Conservation (phyloP, 2,797 vertebrate genomes). For the Anableps anableps region DNA sequence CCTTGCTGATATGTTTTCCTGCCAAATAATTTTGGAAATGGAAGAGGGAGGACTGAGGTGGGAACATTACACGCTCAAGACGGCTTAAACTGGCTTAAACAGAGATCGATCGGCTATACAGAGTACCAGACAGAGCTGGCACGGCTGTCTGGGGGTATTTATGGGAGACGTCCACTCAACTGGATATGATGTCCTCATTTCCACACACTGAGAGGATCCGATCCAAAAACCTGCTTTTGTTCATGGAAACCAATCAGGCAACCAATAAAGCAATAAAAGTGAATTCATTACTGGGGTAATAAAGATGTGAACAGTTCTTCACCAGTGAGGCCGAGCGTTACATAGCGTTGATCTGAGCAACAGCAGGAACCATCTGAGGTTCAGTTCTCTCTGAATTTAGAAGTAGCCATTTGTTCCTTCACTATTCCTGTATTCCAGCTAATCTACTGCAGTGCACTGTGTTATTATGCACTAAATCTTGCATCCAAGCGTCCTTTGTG, state of each 20-base stretch:
- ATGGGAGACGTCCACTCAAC: conserved; percentile 10
- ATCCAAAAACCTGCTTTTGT: not conserved
- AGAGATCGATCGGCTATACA: conserved; percentile 8
- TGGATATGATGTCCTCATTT: not conserved
- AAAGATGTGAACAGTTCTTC: not conserved
- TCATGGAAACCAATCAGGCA: not conserved
- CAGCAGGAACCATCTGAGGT: not conserved
- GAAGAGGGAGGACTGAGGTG: not conserved
- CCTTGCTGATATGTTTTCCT: conserved; percentile 16
- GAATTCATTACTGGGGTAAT: not conserved
- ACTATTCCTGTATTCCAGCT: not conserved
- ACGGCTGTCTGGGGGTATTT: conserved; percentile 8
- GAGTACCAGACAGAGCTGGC: conserved; percentile 5
- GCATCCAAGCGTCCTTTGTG: not conserved
- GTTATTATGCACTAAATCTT: not conserved
- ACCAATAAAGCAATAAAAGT: not conserved
- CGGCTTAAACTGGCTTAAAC: conserved; percentile 15
- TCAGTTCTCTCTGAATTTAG: not conserved
- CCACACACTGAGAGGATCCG: not conserved
- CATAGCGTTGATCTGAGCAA: not conserved
- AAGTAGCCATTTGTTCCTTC: not conserved
- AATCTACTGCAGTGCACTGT: not conserved
- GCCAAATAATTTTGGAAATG: conserved; percentile 31
- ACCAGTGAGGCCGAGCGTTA: not conserved
- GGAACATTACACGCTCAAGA: conserved; percentile 11